A percentile compares a stretch with the other conserved stretches of the same genome.
Evolutionary conservation across 1,140 invertebrate genomes (phyloP).

Genomic region (Piezodorus guildinii): DNA sequence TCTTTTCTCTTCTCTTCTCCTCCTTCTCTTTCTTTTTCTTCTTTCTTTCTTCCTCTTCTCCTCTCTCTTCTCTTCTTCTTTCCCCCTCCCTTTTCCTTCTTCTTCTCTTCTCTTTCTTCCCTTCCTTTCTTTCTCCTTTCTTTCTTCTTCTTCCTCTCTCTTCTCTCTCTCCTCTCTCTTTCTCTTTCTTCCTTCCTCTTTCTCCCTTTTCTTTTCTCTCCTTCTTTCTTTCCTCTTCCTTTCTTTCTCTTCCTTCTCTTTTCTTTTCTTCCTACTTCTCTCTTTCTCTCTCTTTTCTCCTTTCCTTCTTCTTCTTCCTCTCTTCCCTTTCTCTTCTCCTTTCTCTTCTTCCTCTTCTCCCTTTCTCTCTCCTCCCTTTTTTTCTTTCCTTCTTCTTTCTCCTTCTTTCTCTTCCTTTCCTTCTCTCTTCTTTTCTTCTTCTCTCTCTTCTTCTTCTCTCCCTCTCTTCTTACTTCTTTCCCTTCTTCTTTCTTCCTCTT

Average conservation of each 20-base stretch:
- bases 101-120: not conserved
- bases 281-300: too few species aligned
- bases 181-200: not conserved
- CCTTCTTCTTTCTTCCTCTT: conserved; percentile 3
- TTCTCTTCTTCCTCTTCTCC: conserved; percentile 1
- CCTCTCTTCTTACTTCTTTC: too few species aligned
- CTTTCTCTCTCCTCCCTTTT: not conserved
- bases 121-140: not conserved
- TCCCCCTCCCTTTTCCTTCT: not conserved
- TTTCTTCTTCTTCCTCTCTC: conserved; percentile 2
- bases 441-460: not conserved
- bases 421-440: not conserved
- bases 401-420: not conserved
- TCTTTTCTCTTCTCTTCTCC: not conserved
- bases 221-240: too few species aligned
- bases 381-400: not conserved
- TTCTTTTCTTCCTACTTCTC: too few species aligned
- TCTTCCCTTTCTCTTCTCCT: not conserved
- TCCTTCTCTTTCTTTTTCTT: not conserved
- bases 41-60: not conserved
- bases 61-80: conserved; percentile 10
- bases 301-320: not conserved
- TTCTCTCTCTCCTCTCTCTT: not conserved
- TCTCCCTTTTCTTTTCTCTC: conserved; percentile 5
- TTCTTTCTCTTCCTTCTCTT: too few species aligned